Percentiles rank a stretch among this genome's conserved stretches.
These are phyloP conservation scores for Neotoma lepida DNA, from an alignment of 2,113 vertebrate genomes.

Conservation along the genomic window DNA sequence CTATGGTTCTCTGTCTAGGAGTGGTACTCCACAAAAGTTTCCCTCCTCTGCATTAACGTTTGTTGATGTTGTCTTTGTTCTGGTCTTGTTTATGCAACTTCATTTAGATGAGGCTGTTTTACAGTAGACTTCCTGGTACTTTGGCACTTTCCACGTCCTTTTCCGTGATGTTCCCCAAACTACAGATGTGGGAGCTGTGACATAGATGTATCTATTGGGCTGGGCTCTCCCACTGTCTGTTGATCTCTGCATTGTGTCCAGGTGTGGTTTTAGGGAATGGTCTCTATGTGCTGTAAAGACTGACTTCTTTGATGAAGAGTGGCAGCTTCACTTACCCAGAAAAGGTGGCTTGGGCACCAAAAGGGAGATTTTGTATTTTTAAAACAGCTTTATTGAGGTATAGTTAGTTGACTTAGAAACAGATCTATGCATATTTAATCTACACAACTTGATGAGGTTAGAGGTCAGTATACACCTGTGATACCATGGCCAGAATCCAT, in stretches of 20 bases:
- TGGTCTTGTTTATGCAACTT: neutral
- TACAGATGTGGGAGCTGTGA: neutral
- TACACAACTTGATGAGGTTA: neutral
- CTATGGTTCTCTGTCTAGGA: neutral
- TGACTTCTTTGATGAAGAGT: neutral
- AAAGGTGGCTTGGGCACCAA: neutral
- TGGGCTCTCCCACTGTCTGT: neutral
- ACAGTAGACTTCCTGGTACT: neutral
- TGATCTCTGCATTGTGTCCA: neutral
- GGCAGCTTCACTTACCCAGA: neutral
- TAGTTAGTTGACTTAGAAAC: neutral
- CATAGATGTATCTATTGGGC: too few species aligned
- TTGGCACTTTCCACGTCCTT: neutral
- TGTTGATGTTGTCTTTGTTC: neutral
- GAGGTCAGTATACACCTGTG: neutral
- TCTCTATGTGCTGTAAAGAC: neutral
- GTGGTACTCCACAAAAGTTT: neutral
- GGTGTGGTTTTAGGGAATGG: too few species aligned
- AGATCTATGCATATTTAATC: neutral
- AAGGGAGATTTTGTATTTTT: neutral
- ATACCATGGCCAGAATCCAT: neutral
- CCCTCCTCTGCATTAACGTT: neutral
- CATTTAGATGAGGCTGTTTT: neutral
- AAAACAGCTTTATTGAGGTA: neutral
- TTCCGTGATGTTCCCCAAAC: neutral